Conservation (phyloP, 2,113 vertebrate genomes). For the Pagrus major region DNA sequence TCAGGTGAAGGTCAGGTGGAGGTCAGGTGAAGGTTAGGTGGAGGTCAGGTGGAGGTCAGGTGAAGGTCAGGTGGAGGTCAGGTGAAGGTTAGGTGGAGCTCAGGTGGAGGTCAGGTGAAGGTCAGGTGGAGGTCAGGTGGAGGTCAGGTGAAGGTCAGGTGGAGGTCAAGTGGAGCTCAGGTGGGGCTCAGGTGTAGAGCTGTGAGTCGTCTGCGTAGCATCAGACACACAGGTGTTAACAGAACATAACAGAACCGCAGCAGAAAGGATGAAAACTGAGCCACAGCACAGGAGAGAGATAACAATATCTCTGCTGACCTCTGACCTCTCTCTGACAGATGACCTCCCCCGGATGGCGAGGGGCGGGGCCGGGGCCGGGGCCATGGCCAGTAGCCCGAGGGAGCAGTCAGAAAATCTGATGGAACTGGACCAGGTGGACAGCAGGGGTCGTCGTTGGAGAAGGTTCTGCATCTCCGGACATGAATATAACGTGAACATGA, state of each 20-base stretch:
- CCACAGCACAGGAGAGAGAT: no score
- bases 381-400: conserved; percentile 29
- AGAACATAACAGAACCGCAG: no score
- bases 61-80: neutral
- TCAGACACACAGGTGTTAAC: no score
- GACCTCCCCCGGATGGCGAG: conserved; percentile 81
- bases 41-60: neutral
- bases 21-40: neutral
- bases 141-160: no score
- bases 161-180: no score
- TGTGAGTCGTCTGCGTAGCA: neutral
- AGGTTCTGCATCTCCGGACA: conserved; percentile 80
- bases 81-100: no score
- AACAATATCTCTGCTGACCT: neutral
- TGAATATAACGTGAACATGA: conserved; percentile 87
- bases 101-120: neutral
- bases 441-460: conserved; percentile 84
- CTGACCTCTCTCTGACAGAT: conserved; percentile 71
- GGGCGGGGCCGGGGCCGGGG: neutral
- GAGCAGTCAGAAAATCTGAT: conserved; percentile 74
- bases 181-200: neutral
- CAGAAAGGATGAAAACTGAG: no score
- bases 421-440: conserved; percentile 83
- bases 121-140: no score
- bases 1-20: no score